These are phyloP conservation scores for Actinernus sp. DNA, from an alignment of 92 coral and sea anemone genomes.

Conservation along the genomic window DNA sequence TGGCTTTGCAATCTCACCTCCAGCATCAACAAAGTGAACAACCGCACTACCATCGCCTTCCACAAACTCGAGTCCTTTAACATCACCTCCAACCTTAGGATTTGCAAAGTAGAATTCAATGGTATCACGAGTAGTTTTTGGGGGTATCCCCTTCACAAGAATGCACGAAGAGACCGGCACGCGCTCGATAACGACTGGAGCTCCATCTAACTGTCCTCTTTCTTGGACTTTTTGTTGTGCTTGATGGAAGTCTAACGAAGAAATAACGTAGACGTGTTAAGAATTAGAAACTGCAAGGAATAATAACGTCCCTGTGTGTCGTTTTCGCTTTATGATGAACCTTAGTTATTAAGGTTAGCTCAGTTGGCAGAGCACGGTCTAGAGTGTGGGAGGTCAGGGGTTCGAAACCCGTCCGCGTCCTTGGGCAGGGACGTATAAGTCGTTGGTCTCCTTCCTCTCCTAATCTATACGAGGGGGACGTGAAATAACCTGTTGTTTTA, in stretches of 20 bases:
- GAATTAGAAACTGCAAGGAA: too few species aligned
- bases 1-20: constrained; percentile 68
- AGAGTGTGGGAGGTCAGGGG: too few species aligned
- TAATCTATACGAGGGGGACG: too few species aligned
- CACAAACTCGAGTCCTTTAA: constrained; percentile 31
- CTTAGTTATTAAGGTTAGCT: too few species aligned
- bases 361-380: too few species aligned
- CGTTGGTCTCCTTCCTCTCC: too few species aligned
- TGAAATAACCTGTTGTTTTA: too few species aligned
- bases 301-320: too few species aligned
- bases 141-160: constrained; percentile 66
- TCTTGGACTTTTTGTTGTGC: constrained; percentile 52
- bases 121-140: constrained; percentile 68
- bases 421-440: too few species aligned
- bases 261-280: too few species aligned
- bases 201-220: constrained; percentile 51
- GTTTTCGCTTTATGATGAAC: too few species aligned
- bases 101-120: constrained; percentile 71
- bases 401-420: too few species aligned
- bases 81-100: constrained; percentile 64
- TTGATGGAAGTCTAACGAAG: constrained; percentile 63
- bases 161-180: constrained; percentile 65
- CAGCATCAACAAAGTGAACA: constrained; percentile 62
- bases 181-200: constrained; percentile 32
- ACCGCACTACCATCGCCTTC: constrained; percentile 58